These are phyloP conservation scores for Pentamera pediparva DNA, from an alignment of 53 echinoderm and acorn worm genomes.

Conservation along the genomic window DNA sequence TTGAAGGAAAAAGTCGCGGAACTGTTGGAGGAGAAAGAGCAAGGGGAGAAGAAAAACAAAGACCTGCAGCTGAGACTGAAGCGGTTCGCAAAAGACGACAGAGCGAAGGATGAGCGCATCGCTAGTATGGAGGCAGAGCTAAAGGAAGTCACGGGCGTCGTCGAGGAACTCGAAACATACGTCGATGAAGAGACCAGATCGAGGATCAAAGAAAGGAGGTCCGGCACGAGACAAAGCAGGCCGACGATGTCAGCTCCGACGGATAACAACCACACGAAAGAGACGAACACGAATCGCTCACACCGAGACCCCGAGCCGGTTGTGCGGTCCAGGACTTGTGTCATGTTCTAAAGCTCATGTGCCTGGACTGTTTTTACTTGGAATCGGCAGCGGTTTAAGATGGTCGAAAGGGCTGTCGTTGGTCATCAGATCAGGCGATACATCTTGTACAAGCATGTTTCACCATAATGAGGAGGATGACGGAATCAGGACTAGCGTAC, in stretches of 20 bases:
- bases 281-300: slow-evolving; percentile 16
- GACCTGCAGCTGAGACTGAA: slow-evolving; percentile 87
- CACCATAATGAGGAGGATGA: no score
- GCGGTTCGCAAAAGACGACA: slow-evolving; percentile 87
- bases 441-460: no score
- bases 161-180: slow-evolving; percentile 66
- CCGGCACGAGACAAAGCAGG: background rate
- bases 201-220: slow-evolving; percentile 34
- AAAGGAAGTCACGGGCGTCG: slow-evolving; percentile 62
- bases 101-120: slow-evolving; percentile 81
- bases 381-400: background rate
- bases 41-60: slow-evolving; percentile 71
- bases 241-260: background rate
- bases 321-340: slow-evolving; percentile 71
- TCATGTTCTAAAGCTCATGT: slow-evolving; percentile 43
- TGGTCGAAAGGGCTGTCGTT: background rate
- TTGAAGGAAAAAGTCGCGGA: slow-evolving; percentile 82
- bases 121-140: slow-evolving; percentile 71
- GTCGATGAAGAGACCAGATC: slow-evolving; percentile 64
- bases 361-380: background rate
- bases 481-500: no score
- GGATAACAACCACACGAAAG: slow-evolving; percentile 11
- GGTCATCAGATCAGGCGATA: no score
- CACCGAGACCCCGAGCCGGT: slow-evolving; percentile 35
- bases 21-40: slow-evolving; percentile 78